phyloP scores from a whole-genome alignment of 2,888 invertebrate genomes.

The Pseudoips prasinana region DNA sequence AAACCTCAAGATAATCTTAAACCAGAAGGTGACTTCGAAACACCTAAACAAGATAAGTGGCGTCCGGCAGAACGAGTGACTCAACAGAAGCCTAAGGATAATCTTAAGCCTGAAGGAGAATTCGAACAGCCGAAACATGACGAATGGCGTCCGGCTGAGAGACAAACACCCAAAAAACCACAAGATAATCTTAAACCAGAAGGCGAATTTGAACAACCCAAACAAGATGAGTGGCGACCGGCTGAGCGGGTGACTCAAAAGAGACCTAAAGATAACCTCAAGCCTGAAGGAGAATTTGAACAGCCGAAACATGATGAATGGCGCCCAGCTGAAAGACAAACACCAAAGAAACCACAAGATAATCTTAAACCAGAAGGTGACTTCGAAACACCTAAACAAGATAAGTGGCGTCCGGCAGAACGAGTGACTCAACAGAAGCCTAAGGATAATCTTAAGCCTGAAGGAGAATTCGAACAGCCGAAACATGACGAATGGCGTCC shows the following conservation, averaged over 20 bases:
- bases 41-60: constrained; percentile 14
- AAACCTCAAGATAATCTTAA: constrained; percentile 15
- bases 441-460: constrained; percentile 59
- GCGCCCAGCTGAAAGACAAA: constrained; percentile 9
- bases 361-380: constrained; percentile 68
- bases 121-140: constrained; percentile 63
- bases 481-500: constrained; percentile 52
- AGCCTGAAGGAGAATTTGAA: constrained; percentile 77
- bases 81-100: constrained; percentile 56
- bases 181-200: constrained; percentile 78
- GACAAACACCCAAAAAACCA: constrained; percentile 18
- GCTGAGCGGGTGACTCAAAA: constrained; percentile 58
- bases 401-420: constrained; percentile 61
- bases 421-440: constrained; percentile 56
- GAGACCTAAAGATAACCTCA: constrained; percentile 64
- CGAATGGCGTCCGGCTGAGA: constrained; percentile 46
- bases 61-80: constrained; percentile 21
- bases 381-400: constrained; percentile 68
- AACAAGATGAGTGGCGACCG: constrained; percentile 52
- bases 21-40: constrained; percentile 18
- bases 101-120: constrained; percentile 78
- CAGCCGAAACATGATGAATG: constrained; percentile 24
- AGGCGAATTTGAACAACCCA: constrained; percentile 75
- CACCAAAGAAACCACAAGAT: constrained; percentile 60
- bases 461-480: constrained; percentile 47